phyloP scores from a whole-genome alignment of 2,888 invertebrate species.

The Papilio gigon region DNA sequence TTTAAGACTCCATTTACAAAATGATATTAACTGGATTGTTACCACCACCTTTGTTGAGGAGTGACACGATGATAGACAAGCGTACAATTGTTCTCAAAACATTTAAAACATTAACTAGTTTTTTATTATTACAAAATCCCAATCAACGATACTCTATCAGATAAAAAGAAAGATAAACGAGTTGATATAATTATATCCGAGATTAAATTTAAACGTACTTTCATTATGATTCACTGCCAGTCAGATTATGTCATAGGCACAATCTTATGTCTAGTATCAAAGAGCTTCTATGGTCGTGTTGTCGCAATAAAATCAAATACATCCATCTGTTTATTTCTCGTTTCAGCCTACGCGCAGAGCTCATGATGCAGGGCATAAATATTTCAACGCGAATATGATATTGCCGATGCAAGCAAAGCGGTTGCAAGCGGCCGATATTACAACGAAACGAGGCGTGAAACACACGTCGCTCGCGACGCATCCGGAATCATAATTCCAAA shows the following conservation, averaged over 20 bases:
- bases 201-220: neutral
- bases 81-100: too few relatives aligned
- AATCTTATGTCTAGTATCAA: slow-evolving; percentile 25
- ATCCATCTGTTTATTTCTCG: slow-evolving; percentile 34
- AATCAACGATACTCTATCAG: neutral
- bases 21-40: too few relatives aligned
- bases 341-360: slow-evolving; percentile 23
- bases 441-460: slow-evolving; percentile 79
- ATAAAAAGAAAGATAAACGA: neutral
- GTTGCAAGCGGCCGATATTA: slow-evolving; percentile 72
- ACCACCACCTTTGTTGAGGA: too few relatives aligned
- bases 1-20: neutral
- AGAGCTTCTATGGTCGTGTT: slow-evolving; percentile 3
- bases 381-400: slow-evolving; percentile 56
- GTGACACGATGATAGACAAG: too few relatives aligned
- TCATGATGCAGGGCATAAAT: slow-evolving; percentile 44
- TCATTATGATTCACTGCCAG: neutral
- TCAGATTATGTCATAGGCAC: neutral
- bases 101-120: neutral
- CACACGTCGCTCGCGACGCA: slow-evolving; percentile 76
- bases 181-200: neutral
- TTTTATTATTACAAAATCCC: neutral
- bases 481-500: slow-evolving; percentile 83
- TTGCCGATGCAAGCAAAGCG: slow-evolving; percentile 65
- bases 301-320: slow-evolving; percentile 29